phyloP scores from a whole-genome alignment of 2,797 vertebrate species.

The Glyptemys insculpta region DNA sequence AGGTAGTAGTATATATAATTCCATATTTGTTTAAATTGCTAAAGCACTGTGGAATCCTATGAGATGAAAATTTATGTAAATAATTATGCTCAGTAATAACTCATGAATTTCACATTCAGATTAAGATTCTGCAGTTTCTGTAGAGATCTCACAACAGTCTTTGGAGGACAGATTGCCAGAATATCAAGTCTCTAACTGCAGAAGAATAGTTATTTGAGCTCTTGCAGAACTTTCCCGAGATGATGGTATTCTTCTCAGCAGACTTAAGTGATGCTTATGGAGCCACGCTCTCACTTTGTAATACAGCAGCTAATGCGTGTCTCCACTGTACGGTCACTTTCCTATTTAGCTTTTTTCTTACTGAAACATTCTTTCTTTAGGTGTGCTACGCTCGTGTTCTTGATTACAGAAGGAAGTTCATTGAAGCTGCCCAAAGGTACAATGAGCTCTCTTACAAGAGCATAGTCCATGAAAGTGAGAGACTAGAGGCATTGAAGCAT shows the following conservation, averaged over 20 bases:
- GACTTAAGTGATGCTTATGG: background rate
- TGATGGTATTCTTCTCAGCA: background rate
- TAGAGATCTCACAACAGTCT: background rate
- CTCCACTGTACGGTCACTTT: background rate
- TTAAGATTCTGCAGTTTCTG: background rate
- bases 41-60: background rate
- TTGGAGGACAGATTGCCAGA: background rate
- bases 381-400: slow-evolving; percentile 98
- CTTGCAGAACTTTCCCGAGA: background rate
- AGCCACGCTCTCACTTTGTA: background rate
- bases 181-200: background rate
- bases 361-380: slow-evolving; percentile 73
- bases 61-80: background rate
- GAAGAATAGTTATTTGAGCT: background rate
- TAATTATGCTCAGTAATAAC: background rate
- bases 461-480: slow-evolving; percentile 96
- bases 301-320: background rate
- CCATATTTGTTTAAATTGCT: background rate
- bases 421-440: slow-evolving; percentile 97
- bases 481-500: slow-evolving; percentile 97
- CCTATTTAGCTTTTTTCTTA: background rate
- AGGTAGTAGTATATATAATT: too few species aligned
- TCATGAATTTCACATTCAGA: background rate
- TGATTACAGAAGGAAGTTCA: slow-evolving; percentile 98
- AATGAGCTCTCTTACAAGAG: slow-evolving; percentile 98